Evolutionary conservation across 2,888 invertebrate species (phyloP), one percentile per base, ranked within the genome.

Genomic region (Xestia sexstrigata): DNA sequence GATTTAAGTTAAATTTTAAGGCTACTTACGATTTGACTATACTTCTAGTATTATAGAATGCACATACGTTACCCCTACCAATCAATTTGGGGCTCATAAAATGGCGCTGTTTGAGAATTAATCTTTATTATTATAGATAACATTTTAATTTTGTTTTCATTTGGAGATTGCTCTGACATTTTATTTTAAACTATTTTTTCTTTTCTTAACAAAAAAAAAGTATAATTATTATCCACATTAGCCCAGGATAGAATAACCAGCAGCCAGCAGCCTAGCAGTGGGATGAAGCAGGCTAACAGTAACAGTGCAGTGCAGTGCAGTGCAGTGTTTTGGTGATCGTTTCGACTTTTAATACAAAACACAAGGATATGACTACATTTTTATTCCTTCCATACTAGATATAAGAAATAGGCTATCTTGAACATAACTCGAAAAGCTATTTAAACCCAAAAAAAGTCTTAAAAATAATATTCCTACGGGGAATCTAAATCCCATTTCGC

Each of bases 401-500:
- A 58, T 11, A 42, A 42, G 13, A 58, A 58, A 58, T 26, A 58
- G 13, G 13, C 13, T 6, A 58, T 26, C 30, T 20, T 20, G 0
- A 20, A 35, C 11, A n/a, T 17, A 42, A 65, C 15, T 42, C 42
- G n/a, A 65, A 65, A 42, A 15, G 15, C 47, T 47, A 39, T 49
- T 47, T 30, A 11, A 49, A n/a, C 20, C 3, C 1, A n/a, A 55
- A 74, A 47, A 87, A 84, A 79, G 87, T 87, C 70, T 82, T 79
- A 83, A 87, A 88, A 88, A 88, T 84, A 68, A 87, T 87, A 83
- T 90, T 89, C 86, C 86, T 88, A 81, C 83, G 78, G 75, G 87
- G 79, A 88, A 91, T 89, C 88, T 85, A 86, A 90, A 89, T 89
- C 83, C 86, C 81, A 88, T 89, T 90, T 86, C 82, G 60, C 79